Base-by-base conservation (phyloP, 1,140 invertebrate species). In the Chironomus striatipennis region DNA sequence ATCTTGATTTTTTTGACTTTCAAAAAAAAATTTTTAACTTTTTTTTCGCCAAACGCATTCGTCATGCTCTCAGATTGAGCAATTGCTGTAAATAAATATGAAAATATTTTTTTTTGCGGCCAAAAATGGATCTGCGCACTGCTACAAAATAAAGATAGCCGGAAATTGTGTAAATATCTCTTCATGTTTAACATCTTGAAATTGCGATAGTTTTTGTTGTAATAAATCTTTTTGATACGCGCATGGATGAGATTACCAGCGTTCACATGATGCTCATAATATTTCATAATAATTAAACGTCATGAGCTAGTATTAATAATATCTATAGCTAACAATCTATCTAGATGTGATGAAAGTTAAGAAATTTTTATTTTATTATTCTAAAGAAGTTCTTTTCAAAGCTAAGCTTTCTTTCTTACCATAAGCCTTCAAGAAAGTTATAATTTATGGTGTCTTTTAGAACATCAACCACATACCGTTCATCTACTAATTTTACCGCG, bases 381-480 rank as follows among this genome's bases (percentile, higher is more conserved):
- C n/a, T n/a, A n/a, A n/a, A n/a, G n/a, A n/a, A n/a, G n/a, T 57
- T n/a, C n/a, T 57, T 2, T 57, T 57, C n/a, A 10, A 4, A 12
- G 9, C 47, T 10, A 57, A n/a, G 47, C 47, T 12, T 57, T n/a
- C 9, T 57, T n/a, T 57, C 7, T 2, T 57, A 57, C 9, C 7
- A n/a, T n/a, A 34, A 34, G 24, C 24, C 24, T 34, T 34, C 47
- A 57, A 57, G 10, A 57, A 10, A 57, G n/a, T 57, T 57, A 57
- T 57, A 57, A 57, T 57, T 57, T 57, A 57, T 57, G 47, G n/a
- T 57, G 47, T 57, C 47, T 57, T 57, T 57, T 57, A 57, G 47
- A 70, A 70, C 18, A 70, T 70, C 20, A 70, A 70, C 65, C 18
- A 70, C 65, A 70, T 70, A 70, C 65, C 17, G 65, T 70, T 57